phyloP scores from a whole-genome alignment of 2,888 invertebrate genomes.

The Periphyllus acericola region DNA sequence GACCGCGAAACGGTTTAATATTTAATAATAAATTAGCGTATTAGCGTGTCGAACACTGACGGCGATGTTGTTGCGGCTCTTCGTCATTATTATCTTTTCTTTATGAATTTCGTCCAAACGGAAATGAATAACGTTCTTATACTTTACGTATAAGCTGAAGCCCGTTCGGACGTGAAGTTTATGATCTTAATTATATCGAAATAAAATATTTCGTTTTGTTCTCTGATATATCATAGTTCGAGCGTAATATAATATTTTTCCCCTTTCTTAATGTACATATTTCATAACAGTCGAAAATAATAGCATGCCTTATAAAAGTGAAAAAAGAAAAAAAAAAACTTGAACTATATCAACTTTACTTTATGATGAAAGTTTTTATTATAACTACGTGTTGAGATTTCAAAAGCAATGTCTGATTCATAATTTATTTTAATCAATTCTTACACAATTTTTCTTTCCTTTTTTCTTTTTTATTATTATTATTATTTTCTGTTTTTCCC shows the following conservation, averaged over 20 bases:
- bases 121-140: not conserved
- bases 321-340: not conserved
- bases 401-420: constrained; percentile 11
- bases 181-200: not conserved
- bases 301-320: not conserved
- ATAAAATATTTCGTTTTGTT: not conserved
- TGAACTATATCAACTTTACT: constrained; percentile 12
- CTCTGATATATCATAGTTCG: not conserved
- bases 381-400: constrained; percentile 25
- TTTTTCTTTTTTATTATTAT: constrained; percentile 3
- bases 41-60: too few relatives aligned
- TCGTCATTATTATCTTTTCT: not conserved
- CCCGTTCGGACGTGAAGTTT: not conserved
- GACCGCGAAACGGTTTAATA: too few relatives aligned
- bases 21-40: too few relatives aligned
- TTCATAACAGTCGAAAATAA: not conserved
- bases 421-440: constrained; percentile 43
- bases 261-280: not conserved
- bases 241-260: not conserved
- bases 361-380: constrained; percentile 53
- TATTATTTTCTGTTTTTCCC: not conserved
- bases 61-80: too few relatives aligned
- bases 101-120: not conserved
- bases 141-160: not conserved
- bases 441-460: not conserved